Conservation (phyloP, 2,888 invertebrate genomes). For the Thyatira batis region DNA sequence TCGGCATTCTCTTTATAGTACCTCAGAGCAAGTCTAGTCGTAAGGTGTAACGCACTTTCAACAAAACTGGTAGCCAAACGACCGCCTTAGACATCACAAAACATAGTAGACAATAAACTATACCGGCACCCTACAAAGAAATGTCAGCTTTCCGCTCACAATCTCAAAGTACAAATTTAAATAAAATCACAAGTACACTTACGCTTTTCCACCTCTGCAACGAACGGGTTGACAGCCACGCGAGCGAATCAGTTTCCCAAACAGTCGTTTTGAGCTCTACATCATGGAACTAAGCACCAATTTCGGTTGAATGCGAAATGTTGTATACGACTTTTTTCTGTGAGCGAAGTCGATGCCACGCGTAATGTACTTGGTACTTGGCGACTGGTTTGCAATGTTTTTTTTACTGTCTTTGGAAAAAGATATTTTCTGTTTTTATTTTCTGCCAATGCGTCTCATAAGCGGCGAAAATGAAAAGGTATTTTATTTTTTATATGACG, state of each 20-base stretch:
- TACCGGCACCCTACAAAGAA: constrained; percentile 17
- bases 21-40: constrained; percentile 22
- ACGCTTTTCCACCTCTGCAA: constrained; percentile 22
- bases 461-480: constrained; percentile 1
- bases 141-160: constrained; percentile 21
- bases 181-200: constrained; percentile 16
- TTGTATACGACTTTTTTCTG: constrained; percentile 37
- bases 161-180: constrained; percentile 22
- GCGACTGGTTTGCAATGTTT: constrained; percentile 39
- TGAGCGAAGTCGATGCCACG: constrained; percentile 39
- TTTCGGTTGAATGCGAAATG: constrained; percentile 42
- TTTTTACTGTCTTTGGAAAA: constrained; percentile 32
- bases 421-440: constrained; percentile 20
- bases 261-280: constrained; percentile 45
- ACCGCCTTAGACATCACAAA: constrained; percentile 44
- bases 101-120: constrained; percentile 47
- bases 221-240: constrained; percentile 40
- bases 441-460: constrained; percentile 18
- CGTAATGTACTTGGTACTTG: constrained; percentile 51
- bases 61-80: constrained; percentile 54
- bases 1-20: constrained; percentile 27
- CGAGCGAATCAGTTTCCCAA: constrained; percentile 36
- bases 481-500: constrained; percentile 1
- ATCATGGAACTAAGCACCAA: constrained; percentile 37
- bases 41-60: constrained; percentile 47